phyloP scores from a whole-genome alignment of 1,140 invertebrate genomes.

The Mizuhopecten yessoensis region DNA sequence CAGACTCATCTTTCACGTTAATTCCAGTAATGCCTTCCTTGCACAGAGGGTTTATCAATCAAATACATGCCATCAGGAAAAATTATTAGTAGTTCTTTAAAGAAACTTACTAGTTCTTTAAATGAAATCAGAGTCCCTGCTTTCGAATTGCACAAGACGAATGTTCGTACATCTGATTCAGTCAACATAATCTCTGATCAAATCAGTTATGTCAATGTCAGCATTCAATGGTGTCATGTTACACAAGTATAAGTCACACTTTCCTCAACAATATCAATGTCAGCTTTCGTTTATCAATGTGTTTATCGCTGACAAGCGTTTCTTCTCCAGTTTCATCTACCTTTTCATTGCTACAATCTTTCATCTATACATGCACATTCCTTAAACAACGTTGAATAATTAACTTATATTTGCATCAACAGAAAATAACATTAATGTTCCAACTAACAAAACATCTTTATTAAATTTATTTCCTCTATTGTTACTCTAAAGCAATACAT shows the following conservation, averaged over 20 bases:
- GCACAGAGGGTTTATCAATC: neutral
- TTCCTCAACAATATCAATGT: neutral
- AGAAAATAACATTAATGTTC: neutral
- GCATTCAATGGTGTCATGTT: neutral
- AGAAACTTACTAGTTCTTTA: too few species aligned
- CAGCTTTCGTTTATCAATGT: neutral
- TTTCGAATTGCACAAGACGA: neutral
- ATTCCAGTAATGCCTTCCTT: too few species aligned
- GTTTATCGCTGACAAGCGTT: neutral
- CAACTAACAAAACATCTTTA: neutral
- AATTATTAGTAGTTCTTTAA: neutral
- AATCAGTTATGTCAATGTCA: neutral
- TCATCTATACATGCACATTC: neutral
- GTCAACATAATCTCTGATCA: neutral
- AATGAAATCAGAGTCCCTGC: neutral
- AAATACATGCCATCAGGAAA: neutral
- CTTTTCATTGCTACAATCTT: neutral
- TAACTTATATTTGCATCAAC: neutral
- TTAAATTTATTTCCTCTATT: neutral
- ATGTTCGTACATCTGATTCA: neutral
- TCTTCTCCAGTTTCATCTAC: constrained; percentile 18
- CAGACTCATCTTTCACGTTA: constrained; percentile 39
- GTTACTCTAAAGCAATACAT: too few species aligned
- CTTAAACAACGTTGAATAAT: neutral
- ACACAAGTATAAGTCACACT: neutral